These are phyloP conservation scores for Porites divaricata DNA, from an alignment of 92 coral and sea anemone species.

Conservation along the genomic window DNA sequence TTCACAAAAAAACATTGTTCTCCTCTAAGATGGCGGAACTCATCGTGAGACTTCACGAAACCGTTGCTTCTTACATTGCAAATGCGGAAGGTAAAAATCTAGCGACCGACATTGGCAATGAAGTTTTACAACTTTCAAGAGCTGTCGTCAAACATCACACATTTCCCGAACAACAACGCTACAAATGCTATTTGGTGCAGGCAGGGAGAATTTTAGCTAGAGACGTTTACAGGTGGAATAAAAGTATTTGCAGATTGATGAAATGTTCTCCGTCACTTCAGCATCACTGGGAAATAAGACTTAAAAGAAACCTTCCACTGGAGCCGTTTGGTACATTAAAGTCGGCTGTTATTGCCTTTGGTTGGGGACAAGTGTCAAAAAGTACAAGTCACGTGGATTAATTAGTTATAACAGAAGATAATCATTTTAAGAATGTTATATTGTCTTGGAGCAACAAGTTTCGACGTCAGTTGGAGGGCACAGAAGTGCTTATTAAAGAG, in stretches of 20 bases:
- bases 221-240: constrained; percentile 45
- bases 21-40: no score
- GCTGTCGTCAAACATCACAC: no score
- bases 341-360: constrained; percentile 26
- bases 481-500: no score
- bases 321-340: constrained; percentile 35
- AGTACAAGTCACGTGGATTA: no score
- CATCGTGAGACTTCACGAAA: no score
- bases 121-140: neutral
- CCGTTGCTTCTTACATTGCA: no score
- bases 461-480: constrained; percentile 21
- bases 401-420: neutral
- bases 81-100: no score
- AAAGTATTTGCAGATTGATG: constrained; percentile 41
- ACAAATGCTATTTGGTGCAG: constrained; percentile 28
- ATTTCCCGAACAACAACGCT: constrained; percentile 3
- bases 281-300: constrained; percentile 26
- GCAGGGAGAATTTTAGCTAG: constrained; percentile 44
- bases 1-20: no score
- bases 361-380: constrained; percentile 23
- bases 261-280: constrained; percentile 39
- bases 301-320: constrained; percentile 40
- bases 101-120: no score
- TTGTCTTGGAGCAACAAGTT: constrained; percentile 53
- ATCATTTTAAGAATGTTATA: constrained; percentile 29